Base-by-base conservation (phyloP, 2,888 invertebrate species). In the Cryptus armator region DNA sequence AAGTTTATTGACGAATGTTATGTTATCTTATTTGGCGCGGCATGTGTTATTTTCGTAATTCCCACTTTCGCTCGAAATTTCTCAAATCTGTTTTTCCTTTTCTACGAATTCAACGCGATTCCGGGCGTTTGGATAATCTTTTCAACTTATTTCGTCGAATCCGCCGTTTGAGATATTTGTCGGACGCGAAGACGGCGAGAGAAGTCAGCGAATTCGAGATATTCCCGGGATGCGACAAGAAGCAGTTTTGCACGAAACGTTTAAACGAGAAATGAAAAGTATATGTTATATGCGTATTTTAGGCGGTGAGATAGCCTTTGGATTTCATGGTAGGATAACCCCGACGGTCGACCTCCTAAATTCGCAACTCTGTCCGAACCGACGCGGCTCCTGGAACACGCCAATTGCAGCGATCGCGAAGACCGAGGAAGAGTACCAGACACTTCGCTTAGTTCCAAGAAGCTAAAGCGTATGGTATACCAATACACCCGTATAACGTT, bases 301-400 rank as follows among this genome's bases (percentile, higher is more conserved):
- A 59, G 67, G 44, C 72, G 43, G 48, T 46, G 80, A 84, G 77
- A 46, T 67, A 71, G 79, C 53, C 81, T 87, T 85, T 84, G 71
- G 32, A 67, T 46, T 71, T 80, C 74, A 72, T 75, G 66, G 72
- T 44, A 70, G 82, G 87, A 87, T 88, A 89, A 89, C 86, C 86
- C 72, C 76, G 64, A 32, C 71, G 53, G 64, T 24, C 83, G 86
- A 87, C 84, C 87, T 81, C 80, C 77, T 75, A 83, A 84, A 88
- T 87, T 86, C 76, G 66, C 70, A 59, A 16, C 68, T 53, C 67
- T 16, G 62, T 66, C 19, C 19, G 16, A n/a, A 16, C 9, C 24
- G 43, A 19, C 16, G 37, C 37, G 24, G n/a, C 12, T 78, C 70
- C 70, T 71, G 70, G 62, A 78, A 70, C 62, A 48, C 12, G 70